Conservation (phyloP, 1,140 invertebrate genomes). For the Cydia strobilella region DNA sequence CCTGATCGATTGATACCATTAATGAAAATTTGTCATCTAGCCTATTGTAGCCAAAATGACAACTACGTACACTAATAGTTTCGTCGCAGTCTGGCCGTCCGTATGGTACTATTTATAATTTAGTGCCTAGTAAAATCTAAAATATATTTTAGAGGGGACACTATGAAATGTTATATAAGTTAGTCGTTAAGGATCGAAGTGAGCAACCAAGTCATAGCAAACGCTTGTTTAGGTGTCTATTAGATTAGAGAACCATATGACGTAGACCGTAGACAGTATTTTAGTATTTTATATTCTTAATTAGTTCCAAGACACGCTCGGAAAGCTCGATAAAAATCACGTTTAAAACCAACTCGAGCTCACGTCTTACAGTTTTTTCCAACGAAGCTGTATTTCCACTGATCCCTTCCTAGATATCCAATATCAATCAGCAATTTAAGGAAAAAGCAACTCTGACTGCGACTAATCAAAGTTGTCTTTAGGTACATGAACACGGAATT, state of each 20-base stretch:
- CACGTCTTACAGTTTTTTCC: conserved; percentile 14
- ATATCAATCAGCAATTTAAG: not conserved
- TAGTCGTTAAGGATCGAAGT: no score
- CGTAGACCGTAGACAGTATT: no score
- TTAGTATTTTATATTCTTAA: not conserved
- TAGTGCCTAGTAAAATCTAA: no score
- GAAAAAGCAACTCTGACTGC: not conserved
- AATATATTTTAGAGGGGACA: no score
- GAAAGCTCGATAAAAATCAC: conserved; percentile 22
- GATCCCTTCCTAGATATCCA: not conserved
- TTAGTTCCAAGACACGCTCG: not conserved
- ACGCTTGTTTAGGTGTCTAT: not conserved
- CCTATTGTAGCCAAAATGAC: no score
- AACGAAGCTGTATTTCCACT: conserved; percentile 9
- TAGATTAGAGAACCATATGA: not conserved
- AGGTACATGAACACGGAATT: not conserved
- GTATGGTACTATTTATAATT: no score
- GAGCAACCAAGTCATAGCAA: no score
- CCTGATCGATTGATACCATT: no score
- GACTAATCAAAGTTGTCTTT: not conserved
- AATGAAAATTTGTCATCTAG: no score
- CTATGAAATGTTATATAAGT: no score
- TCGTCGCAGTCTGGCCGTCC: no score
- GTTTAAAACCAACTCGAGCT: conserved; percentile 4
- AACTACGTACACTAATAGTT: no score